Evolutionary conservation across 2,113 vertebrate genomes (phyloP), one percentile per base, ranked within the genome.

Genomic region (Macquaria ambigua): DNA sequence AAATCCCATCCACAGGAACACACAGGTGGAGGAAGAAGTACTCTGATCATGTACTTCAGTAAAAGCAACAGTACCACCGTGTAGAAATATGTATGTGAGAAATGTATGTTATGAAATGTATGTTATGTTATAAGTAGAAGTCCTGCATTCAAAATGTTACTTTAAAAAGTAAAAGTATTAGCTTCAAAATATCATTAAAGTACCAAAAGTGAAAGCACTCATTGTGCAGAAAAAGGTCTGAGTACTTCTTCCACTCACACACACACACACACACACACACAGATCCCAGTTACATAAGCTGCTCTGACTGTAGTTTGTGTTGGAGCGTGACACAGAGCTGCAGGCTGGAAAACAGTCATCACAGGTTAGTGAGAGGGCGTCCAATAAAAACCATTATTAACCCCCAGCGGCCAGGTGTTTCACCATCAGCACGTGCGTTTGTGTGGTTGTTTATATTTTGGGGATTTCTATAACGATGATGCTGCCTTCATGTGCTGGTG

Each of bases 301-400:
- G 52, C 20, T 72, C 10, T 55, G 9, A 55, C 50, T 63, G 59
- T 18, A 55, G 69, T 56, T 73, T 56, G 8, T 25, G 34, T 56
- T 56, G 52, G 52, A 20, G 12, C 3, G 58, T 61, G 31, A 71
- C 50, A 39, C 43, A 16, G 28, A 48, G 73, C 72, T 46, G 55
- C 72, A 74, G 56, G n/a, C 67, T 52, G 46, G 46, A 63, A 69
- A 50, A 75, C 56, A 50, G 25, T 75, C 73, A 50, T 48, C 50
- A 43, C 70, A 16, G 25, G 43, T 75, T 15, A 50, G 28, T 2
- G 12, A 63, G 43, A 63, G 28, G 41, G 34, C 58, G 58, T 4
- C 10, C 43, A 31, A 37, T 23, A 62, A 74, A 61, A 48, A 21
- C 16, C 56, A 8, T 14, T 0, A 61, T 61, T 41, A 61, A 61